Percentiles rank a stretch among this genome's conserved stretches.
Evolutionary conservation across 1,140 invertebrate species (phyloP).

Genomic region (Drosophila ananassae): DNA sequence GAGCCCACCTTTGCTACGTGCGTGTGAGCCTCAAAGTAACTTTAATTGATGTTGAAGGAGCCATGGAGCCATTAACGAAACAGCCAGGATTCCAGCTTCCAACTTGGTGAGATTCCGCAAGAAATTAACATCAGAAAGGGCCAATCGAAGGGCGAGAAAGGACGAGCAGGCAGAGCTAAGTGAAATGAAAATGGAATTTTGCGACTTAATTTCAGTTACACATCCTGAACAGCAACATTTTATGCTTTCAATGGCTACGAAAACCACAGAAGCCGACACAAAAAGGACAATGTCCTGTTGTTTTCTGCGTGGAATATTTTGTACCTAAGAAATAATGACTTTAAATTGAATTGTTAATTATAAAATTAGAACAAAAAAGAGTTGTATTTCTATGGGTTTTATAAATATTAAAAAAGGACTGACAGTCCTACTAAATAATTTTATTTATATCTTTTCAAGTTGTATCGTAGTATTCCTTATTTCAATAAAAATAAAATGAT

Average conservation of each 20-base stretch:
- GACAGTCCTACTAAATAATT: no score
- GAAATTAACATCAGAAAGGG: slow-evolving; percentile 31
- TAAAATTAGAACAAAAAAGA: no score
- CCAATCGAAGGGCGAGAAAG: slow-evolving; percentile 3
- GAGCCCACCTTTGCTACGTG: slow-evolving; percentile 19
- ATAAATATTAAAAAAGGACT: no score
- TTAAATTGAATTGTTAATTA: no score
- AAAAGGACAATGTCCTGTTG: not conserved
- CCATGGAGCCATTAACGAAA: not conserved
- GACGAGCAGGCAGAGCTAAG: slow-evolving; percentile 31
- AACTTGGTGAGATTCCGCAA: slow-evolving; percentile 28
- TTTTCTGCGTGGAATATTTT: not conserved
- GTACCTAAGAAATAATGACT: not conserved
- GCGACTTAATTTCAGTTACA: slow-evolving; percentile 60
- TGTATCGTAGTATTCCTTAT: no score
- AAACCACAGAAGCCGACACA: slow-evolving; percentile 28
- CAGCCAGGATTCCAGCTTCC: slow-evolving; percentile 18
- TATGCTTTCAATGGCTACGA: slow-evolving; percentile 28
- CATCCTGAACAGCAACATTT: slow-evolving; percentile 58
- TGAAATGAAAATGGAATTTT: slow-evolving; percentile 62
- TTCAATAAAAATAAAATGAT: no score
- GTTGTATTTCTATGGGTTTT: no score
- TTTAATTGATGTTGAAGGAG: slow-evolving; percentile 28
- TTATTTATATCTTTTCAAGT: no score
- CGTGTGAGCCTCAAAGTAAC: slow-evolving; percentile 32